Evolutionary conservation across 2,113 vertebrate genomes (phyloP), one percentile per base, ranked within the genome.

Genomic region (Mobula hypostoma): DNA sequence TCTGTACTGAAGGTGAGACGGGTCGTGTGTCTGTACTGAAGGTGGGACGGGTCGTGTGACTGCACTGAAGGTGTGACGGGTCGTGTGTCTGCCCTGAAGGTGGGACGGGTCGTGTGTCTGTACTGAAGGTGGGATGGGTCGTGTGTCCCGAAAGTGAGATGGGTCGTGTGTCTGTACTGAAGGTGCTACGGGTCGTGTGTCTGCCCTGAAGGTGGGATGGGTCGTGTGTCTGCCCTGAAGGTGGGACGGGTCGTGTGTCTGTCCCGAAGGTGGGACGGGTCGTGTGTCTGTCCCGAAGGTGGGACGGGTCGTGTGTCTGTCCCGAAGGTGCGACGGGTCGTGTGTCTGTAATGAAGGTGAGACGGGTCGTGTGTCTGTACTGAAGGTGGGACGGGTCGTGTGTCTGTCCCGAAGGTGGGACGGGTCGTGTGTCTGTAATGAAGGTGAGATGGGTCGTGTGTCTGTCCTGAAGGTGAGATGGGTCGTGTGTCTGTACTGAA

Each of bases 1-100:
- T n/a, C n/a, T n/a, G n/a, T n/a, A n/a, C 95, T 99, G 94, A 98
- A 96, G 96, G 99, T 99, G 94, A 95, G 96, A 96, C 40, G 29
- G 36, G 0, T 24, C 82, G 3, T 77, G 2, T 58, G 77, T 92
- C 94, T 87, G 12, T 7, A 0, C 9, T 1, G 15, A 12, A 15
- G 15, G n/a, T n/a, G n/a, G n/a, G n/a, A n/a, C n/a, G n/a, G n/a
- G n/a, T n/a, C n/a, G n/a, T n/a, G n/a, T n/a, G n/a, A n/a, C n/a
- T n/a, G n/a, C n/a, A n/a, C 95, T 99, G 94, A 98, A 96, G 96
- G 99, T 99, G 94, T 95, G 96, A 96, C 40, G 29, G 36, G 0
- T 24, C 82, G 3, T 77, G 2, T 58, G 77, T 92, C 94, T 87
- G 12, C 97, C 0, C 95, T 99, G 94, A 98, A 96, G 96, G 99